phyloP scores from a whole-genome alignment of 2,888 invertebrate genomes.

The Mythimna ferrago region DNA sequence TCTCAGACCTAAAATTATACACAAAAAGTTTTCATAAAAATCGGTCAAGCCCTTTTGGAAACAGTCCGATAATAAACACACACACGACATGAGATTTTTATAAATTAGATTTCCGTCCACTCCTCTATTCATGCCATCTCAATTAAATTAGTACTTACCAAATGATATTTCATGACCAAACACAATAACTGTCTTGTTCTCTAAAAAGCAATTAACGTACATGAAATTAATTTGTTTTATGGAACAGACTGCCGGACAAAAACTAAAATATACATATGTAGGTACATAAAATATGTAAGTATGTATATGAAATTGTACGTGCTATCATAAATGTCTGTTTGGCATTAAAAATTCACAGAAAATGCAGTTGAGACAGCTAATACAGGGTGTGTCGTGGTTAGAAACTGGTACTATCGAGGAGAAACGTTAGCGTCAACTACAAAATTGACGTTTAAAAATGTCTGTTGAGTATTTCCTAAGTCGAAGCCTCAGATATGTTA shows the following conservation, averaged over 20 bases:
- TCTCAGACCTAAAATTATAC: too few relatives aligned
- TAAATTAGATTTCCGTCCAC: too few relatives aligned
- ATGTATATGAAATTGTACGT: constrained; percentile 52
- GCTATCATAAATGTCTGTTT: constrained; percentile 55
- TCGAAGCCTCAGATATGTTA: constrained; percentile 29
- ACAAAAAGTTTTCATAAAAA: too few relatives aligned
- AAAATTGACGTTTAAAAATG: constrained; percentile 49
- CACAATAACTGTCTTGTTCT: not conserved
- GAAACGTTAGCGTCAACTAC: constrained; percentile 45
- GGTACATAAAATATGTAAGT: constrained; percentile 40
- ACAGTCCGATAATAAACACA: too few relatives aligned
- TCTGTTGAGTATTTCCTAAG: constrained; percentile 42
- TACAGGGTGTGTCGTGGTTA: constrained; percentile 47
- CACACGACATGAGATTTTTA: too few relatives aligned
- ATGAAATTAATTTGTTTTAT: constrained; percentile 27
- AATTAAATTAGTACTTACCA: not conserved
- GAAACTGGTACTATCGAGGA: constrained; percentile 29
- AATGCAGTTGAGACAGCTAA: constrained; percentile 62
- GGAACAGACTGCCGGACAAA: constrained; percentile 4
- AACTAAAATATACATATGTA: not conserved
- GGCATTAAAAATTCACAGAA: constrained; percentile 61
- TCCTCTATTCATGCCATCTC: not conserved
- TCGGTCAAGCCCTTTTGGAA: too few relatives aligned
- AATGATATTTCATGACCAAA: not conserved
- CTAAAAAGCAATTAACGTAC: constrained; percentile 15